Base-by-base conservation (phyloP, 2,888 invertebrate genomes). In the Coelinius sp. region DNA sequence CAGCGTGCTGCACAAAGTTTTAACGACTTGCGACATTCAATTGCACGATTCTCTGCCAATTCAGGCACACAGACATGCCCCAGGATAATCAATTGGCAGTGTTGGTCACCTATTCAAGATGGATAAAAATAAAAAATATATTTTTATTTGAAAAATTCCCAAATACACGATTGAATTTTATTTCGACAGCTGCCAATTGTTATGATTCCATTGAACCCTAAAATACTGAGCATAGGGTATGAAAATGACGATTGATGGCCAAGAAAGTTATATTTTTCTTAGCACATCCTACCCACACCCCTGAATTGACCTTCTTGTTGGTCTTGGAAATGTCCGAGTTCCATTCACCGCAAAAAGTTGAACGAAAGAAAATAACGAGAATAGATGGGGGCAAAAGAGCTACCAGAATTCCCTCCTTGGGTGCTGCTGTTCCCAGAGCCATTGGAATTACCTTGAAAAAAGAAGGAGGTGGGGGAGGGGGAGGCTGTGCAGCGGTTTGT, bases 341-440 rank as follows among this genome's bases (percentile, higher is more conserved):
- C 44, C 63, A 68, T 41, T 63, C 46, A 72, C 73, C 70, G 38
- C 74, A 76, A 78, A 72, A 78, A 76, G 63, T 75, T 73, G 65
- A 44, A 24, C 64, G 62, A 70, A 75, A 73, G 73, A 72, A 75
- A 74, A 75, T 78, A 78, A 78, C 75, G 76, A 78, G 76, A 75
- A 78, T 78, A 68, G 73, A 78, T 78, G 76, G 70, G 49, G 44
- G 56, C 52, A 73, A 65, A 25, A n/a, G 70, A 10, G 59, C 22
- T 31, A 14, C 31, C 62, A 65, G 56, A 31, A 31, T 59, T 59
- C 35, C 31, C 35, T 20, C 35, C 35, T 59, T 31, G n/a, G 17
- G 14, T 31, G 17, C 35, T 35, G 14, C 59, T n/a, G 20, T 41
- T 41, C 63, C 20, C 56, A 27, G 14, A 38, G 22, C 24, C 38